Evolutionary conservation across 2,797 vertebrate genomes (phyloP).

Genomic region (Distichodus sexfasciatus): DNA sequence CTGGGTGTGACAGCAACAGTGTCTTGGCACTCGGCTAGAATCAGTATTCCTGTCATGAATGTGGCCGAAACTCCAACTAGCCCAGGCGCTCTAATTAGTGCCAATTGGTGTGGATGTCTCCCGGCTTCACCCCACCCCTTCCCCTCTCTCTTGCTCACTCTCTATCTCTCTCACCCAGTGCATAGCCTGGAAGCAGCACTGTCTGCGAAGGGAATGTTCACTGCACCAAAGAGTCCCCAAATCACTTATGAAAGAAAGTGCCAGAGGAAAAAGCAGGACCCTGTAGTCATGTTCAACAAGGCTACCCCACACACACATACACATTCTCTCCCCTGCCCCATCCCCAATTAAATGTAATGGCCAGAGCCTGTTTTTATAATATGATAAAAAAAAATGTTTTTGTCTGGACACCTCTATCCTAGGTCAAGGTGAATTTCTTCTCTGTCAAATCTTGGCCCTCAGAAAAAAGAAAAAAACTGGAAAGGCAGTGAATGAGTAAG

Average conservation of each 20-base stretch:
- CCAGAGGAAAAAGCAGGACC: conserved; percentile 48
- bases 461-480: conserved; percentile 16
- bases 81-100: conserved; percentile 54
- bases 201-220: conserved; percentile 51
- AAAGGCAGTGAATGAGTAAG: background rate
- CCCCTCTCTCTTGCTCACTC: background rate
- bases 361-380: conserved; percentile 45
- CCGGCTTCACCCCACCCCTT: conserved; percentile 42
- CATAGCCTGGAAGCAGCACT: conserved; percentile 38
- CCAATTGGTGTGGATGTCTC: conserved; percentile 54
- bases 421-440: conserved; percentile 56
- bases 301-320: conserved; percentile 17
- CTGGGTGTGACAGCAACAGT: conserved; percentile 39
- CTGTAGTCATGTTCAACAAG: conserved; percentile 23
- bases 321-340: too few relatives aligned
- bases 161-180: conserved; percentile 4
- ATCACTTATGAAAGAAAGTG: conserved; percentile 53
- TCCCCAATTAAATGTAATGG: background rate
- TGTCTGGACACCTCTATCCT: conserved; percentile 40
- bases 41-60: conserved; percentile 54
- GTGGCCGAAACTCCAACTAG: conserved; percentile 41
- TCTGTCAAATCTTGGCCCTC: conserved; percentile 39
- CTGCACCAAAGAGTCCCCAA: conserved; percentile 44
- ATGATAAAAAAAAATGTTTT: conserved; percentile 12
- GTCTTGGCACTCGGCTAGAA: conserved; percentile 45